These are phyloP conservation scores for Sarcophaga caerulescens DNA, from an alignment of 2,888 invertebrate genomes.

Conservation along the genomic window DNA sequence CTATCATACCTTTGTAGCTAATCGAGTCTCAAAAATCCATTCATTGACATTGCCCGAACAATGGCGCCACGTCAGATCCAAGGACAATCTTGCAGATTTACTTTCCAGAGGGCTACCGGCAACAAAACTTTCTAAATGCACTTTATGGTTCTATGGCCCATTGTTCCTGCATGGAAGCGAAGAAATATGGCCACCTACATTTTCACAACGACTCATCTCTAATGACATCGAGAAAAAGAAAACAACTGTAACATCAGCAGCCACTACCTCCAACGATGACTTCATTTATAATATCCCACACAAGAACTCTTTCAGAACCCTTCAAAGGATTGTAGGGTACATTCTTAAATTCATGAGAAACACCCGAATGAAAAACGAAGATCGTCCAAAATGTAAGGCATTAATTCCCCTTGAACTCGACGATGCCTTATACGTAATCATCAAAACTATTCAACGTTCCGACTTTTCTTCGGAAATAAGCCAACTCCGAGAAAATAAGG, in stretches of 20 bases:
- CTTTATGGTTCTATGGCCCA: conserved; percentile 11
- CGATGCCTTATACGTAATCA: neutral
- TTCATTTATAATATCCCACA: no score
- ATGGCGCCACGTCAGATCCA: no score
- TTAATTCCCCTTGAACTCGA: neutral
- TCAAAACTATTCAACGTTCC: neutral
- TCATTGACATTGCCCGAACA: no score
- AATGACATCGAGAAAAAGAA: conserved; percentile 15
- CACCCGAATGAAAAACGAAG: no score
- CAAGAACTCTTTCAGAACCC: no score
- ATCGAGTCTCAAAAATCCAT: neutral
- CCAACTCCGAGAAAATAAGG: neutral
- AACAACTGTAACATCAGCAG: neutral
- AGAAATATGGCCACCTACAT: no score
- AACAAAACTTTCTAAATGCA: conserved; percentile 1
- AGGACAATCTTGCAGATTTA: neutral
- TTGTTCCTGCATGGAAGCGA: neutral
- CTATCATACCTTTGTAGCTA: conserved; percentile 6
- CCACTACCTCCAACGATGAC: no score
- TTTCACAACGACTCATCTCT: no score
- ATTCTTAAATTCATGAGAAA: no score
- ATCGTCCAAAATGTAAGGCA: no score
- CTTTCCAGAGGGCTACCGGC: conserved; percentile 3
- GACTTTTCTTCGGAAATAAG: neutral
- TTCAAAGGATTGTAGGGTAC: no score